Conservation (phyloP, 2,888 invertebrate species). For the Tetanocera ferruginea region DNA sequence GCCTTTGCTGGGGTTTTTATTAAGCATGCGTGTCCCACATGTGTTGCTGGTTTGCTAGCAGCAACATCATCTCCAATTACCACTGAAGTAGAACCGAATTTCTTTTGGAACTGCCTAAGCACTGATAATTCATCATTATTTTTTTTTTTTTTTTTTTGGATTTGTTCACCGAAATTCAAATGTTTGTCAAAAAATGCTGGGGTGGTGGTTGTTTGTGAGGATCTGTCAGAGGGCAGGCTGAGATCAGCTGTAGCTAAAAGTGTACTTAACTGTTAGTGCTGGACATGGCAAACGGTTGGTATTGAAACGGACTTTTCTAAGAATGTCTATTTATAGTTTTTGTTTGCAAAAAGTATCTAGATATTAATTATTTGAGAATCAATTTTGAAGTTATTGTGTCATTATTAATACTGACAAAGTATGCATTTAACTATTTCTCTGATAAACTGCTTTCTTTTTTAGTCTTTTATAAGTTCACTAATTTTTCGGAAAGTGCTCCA, state of each 20-base stretch:
- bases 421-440: too few relatives aligned
- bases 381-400: too few relatives aligned
- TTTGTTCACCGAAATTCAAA: slow-evolving; percentile 8
- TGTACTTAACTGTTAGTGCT: background rate
- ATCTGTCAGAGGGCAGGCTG: background rate
- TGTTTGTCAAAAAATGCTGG: background rate
- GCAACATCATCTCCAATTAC: slow-evolving; percentile 58
- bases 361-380: too few relatives aligned
- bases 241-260: background rate
- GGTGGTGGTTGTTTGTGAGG: background rate
- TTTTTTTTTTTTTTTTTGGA: slow-evolving; percentile 27
- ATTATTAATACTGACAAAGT: too few relatives aligned
- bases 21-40: slow-evolving; percentile 52
- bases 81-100: slow-evolving; percentile 45
- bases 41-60: slow-evolving; percentile 47
- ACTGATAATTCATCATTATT: slow-evolving; percentile 48
- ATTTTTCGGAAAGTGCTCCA: too few relatives aligned
- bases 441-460: too few relatives aligned
- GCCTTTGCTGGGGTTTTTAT: slow-evolving; percentile 17
- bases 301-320: too few relatives aligned
- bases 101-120: background rate
- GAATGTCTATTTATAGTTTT: too few relatives aligned
- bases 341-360: too few relatives aligned
- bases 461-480: too few relatives aligned
- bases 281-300: background rate